phyloP scores from a whole-genome alignment of 2,888 invertebrate species.

The Hoplodrina blanda region DNA sequence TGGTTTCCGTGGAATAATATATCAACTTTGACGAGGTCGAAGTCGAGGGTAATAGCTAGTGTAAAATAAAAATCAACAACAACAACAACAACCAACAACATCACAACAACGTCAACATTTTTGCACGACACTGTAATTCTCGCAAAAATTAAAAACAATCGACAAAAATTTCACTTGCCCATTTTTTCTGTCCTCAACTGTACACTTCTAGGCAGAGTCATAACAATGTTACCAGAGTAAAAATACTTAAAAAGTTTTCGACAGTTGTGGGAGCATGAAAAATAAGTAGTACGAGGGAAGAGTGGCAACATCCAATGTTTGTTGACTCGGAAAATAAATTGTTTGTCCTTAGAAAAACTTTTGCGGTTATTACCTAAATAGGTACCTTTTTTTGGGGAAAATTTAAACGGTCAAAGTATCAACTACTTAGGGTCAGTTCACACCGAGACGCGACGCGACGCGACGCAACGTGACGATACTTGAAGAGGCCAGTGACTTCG shows the following conservation, averaged over 20 bases:
- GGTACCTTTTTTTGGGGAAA: not conserved
- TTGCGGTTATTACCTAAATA: not conserved
- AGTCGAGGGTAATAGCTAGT: too few relatives aligned
- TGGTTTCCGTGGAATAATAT: too few relatives aligned
- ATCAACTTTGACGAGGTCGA: too few relatives aligned
- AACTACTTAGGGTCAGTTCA: too few relatives aligned
- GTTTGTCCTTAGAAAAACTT: conserved; percentile 11
- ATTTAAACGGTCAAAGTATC: not conserved
- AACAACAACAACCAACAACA: too few relatives aligned
- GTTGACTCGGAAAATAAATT: conserved; percentile 27
- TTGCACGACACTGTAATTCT: not conserved
- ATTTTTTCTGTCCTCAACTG: conserved; percentile 32
- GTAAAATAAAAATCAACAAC: too few relatives aligned
- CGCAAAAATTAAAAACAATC: conserved; percentile 10
- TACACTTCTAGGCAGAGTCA: conserved; percentile 39
- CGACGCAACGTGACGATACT: too few relatives aligned
- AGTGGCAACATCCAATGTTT: conserved; percentile 38
- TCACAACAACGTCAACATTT: not conserved
- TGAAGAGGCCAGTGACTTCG: too few relatives aligned
- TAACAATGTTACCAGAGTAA: conserved; percentile 49
- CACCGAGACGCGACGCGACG: too few relatives aligned
- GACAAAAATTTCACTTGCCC: conserved; percentile 24
- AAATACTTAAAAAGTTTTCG: conserved; percentile 59
- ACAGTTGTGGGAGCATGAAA: conserved; percentile 48
- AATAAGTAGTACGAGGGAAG: conserved; percentile 51